phyloP scores from a whole-genome alignment of 1,140 invertebrate species.

The Nasonia giraulti region DNA sequence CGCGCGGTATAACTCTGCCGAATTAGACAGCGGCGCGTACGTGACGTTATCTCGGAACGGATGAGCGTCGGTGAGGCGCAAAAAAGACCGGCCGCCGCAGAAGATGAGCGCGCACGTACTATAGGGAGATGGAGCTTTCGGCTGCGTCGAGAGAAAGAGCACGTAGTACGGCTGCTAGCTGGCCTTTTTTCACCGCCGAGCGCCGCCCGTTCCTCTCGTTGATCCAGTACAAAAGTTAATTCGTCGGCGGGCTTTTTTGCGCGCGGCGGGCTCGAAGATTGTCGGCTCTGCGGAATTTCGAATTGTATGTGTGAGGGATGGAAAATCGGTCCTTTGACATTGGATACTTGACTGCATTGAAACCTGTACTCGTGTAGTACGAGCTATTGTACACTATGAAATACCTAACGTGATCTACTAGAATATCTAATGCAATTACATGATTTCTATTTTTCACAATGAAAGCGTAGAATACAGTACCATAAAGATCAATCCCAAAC shows the following conservation, averaged over 20 bases:
- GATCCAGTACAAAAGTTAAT: conserved; percentile 12
- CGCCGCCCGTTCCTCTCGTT: background rate
- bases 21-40: background rate
- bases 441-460: too few relatives aligned
- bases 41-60: conserved; percentile 7
- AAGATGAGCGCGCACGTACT: background rate
- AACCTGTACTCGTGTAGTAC: too few relatives aligned
- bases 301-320: background rate
- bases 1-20: background rate
- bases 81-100: background rate
- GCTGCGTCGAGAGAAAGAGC: background rate
- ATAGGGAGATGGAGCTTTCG: background rate
- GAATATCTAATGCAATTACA: too few relatives aligned
- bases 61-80: background rate
- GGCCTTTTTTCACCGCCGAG: background rate
- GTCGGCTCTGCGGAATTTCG: background rate
- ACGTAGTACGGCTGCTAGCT: background rate
- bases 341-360: background rate
- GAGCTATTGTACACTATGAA: too few relatives aligned
- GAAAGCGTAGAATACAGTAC: too few relatives aligned
- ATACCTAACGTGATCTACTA: too few relatives aligned
- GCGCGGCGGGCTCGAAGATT: background rate
- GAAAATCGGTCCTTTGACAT: background rate
- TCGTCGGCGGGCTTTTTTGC: background rate
- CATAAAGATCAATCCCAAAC: too few relatives aligned